A percentile compares a stretch with the other conserved stretches of the same genome.
Evolutionary conservation across 2,113 vertebrate genomes (phyloP).

Genomic region (Pundamilia nyererei): DNA sequence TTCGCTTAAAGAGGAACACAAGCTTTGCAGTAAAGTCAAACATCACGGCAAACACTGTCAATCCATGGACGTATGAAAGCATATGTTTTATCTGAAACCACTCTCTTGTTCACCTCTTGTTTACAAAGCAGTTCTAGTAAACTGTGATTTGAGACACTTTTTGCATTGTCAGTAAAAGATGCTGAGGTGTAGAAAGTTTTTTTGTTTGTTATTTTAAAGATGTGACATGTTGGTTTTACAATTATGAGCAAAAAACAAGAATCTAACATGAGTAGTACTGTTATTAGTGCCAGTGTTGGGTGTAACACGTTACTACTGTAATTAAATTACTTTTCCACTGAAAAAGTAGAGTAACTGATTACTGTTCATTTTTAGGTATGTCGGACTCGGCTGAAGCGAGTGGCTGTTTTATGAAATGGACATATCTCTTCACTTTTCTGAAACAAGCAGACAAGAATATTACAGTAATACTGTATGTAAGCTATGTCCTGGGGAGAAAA

Average conservation of each 20-base stretch:
- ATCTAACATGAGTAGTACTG: background rate
- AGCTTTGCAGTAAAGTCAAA: background rate
- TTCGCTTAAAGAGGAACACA: background rate
- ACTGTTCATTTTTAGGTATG: background rate
- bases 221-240: background rate
- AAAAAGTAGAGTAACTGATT: background rate
- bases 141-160: background rate
- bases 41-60: background rate
- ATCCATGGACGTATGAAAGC: background rate
- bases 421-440: background rate
- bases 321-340: background rate
- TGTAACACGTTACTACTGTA: rapidly evolving
- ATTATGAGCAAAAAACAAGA: background rate
- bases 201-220: background rate
- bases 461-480: background rate
- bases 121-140: background rate
- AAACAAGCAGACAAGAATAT: background rate
- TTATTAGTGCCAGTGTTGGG: background rate
- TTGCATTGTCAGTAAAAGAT: background rate
- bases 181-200: background rate
- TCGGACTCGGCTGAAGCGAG: background rate
- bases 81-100: background rate
- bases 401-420: background rate
- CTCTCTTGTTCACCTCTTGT: background rate
- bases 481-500: background rate